Evolutionary conservation across 2,888 invertebrate genomes (phyloP).

Genomic region (Himalopsyche tibetana): DNA sequence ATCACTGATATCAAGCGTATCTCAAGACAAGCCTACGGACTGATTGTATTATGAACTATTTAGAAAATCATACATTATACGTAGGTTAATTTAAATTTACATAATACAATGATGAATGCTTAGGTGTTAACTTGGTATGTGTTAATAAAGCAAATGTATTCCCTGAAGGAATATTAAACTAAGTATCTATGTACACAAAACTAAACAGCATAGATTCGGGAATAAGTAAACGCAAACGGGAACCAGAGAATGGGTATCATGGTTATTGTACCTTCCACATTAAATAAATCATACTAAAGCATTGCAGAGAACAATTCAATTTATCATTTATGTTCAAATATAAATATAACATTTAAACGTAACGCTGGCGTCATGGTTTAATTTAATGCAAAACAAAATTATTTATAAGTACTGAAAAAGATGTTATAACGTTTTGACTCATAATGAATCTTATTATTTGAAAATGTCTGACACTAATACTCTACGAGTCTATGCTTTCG

Average conservation of each 20-base stretch:
- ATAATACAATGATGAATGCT: not conserved
- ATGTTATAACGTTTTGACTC: too few species aligned
- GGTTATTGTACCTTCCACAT: conserved; percentile 17
- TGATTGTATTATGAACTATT: too few species aligned
- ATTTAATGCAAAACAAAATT: too few species aligned
- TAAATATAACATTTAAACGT: not conserved
- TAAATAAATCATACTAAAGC: conserved; percentile 14
- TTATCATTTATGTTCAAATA: not conserved
- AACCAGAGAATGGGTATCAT: conserved; percentile 6
- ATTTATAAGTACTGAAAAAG: too few species aligned
- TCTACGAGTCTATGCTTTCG: too few species aligned
- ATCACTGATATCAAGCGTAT: too few species aligned
- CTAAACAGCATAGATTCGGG: conserved; percentile 11
- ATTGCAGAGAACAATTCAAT: not conserved
- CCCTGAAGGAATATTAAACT: conserved; percentile 9
- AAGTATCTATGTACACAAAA: conserved; percentile 13
- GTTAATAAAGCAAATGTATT: conserved; percentile 1
- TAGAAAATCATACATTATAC: too few species aligned
- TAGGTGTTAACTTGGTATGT: not conserved
- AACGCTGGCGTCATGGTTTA: too few species aligned
- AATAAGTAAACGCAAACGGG: conserved; percentile 11
- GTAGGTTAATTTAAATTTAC: too few species aligned
- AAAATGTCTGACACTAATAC: too few species aligned
- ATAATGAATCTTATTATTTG: too few species aligned
- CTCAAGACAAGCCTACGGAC: too few species aligned